Percentiles rank a stretch among this genome's conserved stretches.
Evolutionary conservation across 2,888 invertebrate species (phyloP).

Genomic region (Rotaria macrura): DNA sequence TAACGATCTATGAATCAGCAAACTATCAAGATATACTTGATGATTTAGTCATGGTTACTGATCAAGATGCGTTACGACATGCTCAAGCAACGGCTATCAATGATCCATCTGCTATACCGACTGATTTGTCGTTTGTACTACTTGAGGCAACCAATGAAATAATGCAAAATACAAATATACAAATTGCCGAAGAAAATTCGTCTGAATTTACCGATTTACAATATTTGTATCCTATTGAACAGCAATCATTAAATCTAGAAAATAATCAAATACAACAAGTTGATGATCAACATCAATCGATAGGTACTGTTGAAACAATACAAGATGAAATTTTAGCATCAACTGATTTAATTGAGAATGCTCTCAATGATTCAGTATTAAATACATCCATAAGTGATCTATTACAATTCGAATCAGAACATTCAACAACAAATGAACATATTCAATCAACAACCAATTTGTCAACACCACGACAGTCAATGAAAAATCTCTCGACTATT

Average conservation of each 20-base stretch:
- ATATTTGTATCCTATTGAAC: neutral
- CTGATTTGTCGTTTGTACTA: neutral
- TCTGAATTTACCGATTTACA: neutral
- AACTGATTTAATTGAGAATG: neutral
- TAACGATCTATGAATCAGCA: neutral
- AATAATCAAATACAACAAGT: neutral
- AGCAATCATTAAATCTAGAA: neutral
- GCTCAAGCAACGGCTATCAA: neutral
- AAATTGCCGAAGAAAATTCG: neutral
- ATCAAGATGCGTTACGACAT: neutral
- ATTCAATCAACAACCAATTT: neutral
- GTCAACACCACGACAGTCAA: neutral
- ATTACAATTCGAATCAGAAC: neutral
- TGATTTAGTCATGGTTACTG: neutral
- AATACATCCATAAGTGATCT: neutral
- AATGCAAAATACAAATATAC: neutral
- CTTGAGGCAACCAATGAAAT: neutral
- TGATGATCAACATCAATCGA: neutral
- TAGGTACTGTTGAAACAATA: neutral
- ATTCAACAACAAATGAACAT: neutral
- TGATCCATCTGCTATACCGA: neutral
- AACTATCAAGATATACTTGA: conserved; percentile 6
- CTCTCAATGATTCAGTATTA: neutral
- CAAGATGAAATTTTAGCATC: neutral
- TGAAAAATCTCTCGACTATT: too few relatives aligned